These are phyloP conservation scores for Felis chaus DNA, from an alignment of 2,113 vertebrate genomes.

Conservation along the genomic window DNA sequence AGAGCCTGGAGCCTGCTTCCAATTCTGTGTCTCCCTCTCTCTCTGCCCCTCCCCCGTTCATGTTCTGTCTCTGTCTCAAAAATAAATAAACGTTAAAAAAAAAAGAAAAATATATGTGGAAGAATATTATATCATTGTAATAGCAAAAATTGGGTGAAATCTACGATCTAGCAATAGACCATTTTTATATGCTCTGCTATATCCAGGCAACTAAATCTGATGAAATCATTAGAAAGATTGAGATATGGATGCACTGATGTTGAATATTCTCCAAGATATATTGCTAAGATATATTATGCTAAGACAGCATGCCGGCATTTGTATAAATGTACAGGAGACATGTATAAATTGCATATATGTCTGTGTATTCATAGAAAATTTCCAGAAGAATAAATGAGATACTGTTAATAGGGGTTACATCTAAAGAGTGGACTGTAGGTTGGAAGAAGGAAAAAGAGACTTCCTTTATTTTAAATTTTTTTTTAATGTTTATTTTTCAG, in stretches of 20 bases:
- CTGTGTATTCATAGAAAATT: neutral
- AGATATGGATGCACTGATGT: neutral
- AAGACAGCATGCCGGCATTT: neutral
- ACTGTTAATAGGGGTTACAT: neutral
- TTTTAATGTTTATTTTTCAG: no score
- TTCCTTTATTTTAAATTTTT: neutral
- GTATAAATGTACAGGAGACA: neutral
- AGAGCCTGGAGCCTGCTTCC: no score
- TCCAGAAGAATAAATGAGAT: slow-evolving; percentile 4
- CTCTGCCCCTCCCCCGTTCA: no score
- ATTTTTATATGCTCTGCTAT: neutral
- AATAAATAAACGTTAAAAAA: no score
- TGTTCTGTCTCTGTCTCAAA: no score
- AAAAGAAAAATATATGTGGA: neutral
- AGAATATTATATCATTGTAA: neutral
- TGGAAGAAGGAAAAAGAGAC: neutral
- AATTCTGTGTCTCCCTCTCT: no score
- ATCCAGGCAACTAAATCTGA: neutral
- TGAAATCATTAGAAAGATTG: neutral
- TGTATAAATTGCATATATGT: neutral
- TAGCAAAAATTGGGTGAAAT: neutral
- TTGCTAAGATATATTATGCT: neutral
- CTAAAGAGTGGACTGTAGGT: neutral
- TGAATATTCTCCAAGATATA: neutral
- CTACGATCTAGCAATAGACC: neutral